These are phyloP conservation scores for Microctonus aethiopoides DNA, from an alignment of 2,888 invertebrate species.

Conservation along the genomic window DNA sequence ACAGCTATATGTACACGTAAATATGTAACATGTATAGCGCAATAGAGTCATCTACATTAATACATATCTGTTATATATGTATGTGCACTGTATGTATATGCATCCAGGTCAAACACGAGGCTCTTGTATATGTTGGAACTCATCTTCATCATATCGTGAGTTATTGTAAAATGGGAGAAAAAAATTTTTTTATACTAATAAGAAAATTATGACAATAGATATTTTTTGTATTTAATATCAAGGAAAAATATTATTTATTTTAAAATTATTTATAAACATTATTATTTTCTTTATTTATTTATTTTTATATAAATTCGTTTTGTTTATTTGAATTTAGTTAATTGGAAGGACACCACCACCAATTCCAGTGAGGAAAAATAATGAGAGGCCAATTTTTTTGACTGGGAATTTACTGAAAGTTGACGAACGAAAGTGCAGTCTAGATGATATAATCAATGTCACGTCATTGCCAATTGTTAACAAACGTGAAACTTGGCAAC, in stretches of 20 bases:
- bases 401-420: slow-evolving; percentile 27
- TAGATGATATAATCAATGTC: slow-evolving; percentile 54
- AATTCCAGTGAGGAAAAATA: slow-evolving; percentile 67
- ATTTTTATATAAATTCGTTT: background rate
- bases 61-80: background rate
- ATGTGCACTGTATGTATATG: background rate
- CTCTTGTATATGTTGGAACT: background rate
- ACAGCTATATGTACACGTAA: background rate
- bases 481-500: slow-evolving; percentile 57
- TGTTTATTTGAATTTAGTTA: background rate
- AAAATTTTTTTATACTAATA: too few relatives aligned
- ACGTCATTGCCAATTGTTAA: slow-evolving; percentile 67
- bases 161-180: background rate
- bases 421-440: slow-evolving; percentile 32
- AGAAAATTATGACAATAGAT: too few relatives aligned
- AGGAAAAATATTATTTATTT: background rate
- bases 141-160: background rate
- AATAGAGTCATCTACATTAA: background rate
- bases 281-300: background rate
- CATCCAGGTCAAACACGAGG: slow-evolving; percentile 4
- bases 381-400: slow-evolving; percentile 59
- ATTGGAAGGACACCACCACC: slow-evolving; percentile 59
- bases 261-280: background rate
- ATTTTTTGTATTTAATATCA: too few relatives aligned
- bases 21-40: background rate